Evolutionary conservation across 92 coral and sea anemone genomes (phyloP), one percentile per base, ranked within the genome.

Genomic region (Epizoanthus scotinus): DNA sequence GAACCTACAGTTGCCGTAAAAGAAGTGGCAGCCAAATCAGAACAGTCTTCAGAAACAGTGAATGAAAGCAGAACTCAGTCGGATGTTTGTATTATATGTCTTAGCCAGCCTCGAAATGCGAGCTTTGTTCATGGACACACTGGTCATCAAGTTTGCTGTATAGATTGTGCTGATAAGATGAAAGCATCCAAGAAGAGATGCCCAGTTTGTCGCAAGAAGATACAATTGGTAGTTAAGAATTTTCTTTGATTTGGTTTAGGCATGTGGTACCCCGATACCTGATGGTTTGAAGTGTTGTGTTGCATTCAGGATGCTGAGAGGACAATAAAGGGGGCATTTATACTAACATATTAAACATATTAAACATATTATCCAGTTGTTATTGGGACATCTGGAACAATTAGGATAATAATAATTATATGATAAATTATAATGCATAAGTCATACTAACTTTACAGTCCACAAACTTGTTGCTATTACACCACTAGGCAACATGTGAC

Each of bases 141-240:
- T 0, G 98, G 98, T 6, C 98, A 95, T 64, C 98, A 92, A 71
- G 98, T 95, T 5, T 92, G 97, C 73, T 95, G 98, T 72, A 81
- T 90, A 42, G 86, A 79, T 5, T 95, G 98, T 73, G 98, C 98
- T 2, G 93, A 93, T 56, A 95, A 72, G 83, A 92, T 95, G 42
- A 92, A 92, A 73, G 94, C 91, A 56, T 83, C 61, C 56, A 90
- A 87, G 73, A 95, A 88, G 86, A 87, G 82, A 56, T 95, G 98
- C 58, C 98, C 98, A 7, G 98, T 95, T 20, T 95, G 98, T 68
- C 93, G 97, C 7, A 88, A 88, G 87, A 90, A 85, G 81, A 95
- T 95, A 40, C 92, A 91, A 57, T 74, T 83, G 40, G 97, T 95
- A 1, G 87, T 95, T 5, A 90, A 95, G 71, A 95, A 95, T 73